Percentiles rank a stretch among this genome's conserved stretches.
phyloP scores from a whole-genome alignment of 1,140 invertebrate genomes.

The Brachionus paranguensis region DNA sequence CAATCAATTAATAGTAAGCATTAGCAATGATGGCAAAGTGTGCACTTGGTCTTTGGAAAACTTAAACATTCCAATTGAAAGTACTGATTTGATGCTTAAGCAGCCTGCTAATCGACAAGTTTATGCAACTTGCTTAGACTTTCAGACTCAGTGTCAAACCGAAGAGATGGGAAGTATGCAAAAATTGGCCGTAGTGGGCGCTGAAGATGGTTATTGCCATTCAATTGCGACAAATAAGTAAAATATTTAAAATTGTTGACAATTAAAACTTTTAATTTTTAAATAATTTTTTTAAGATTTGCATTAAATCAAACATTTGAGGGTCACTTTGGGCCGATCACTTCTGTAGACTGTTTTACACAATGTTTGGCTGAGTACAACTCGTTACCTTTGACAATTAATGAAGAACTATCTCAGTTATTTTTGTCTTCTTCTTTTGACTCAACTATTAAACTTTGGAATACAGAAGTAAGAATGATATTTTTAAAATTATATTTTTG shows the following conservation, averaged over 20 bases:
- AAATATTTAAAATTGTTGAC: not conserved
- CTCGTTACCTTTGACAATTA: not conserved
- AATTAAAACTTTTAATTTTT: not conserved
- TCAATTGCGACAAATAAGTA: not conserved
- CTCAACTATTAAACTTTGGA: slow-evolving; percentile 98
- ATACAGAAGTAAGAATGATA: slow-evolving; percentile 67
- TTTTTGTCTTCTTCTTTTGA: slow-evolving; percentile 90
- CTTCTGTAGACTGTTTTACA: slow-evolving; percentile 7
- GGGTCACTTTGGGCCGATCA: slow-evolving; percentile 8
- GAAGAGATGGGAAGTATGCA: not conserved
- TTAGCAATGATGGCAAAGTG: slow-evolving; percentile 91
- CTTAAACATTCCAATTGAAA: slow-evolving; percentile 80
- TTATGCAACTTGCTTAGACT: slow-evolving; percentile 32
- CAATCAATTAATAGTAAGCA: slow-evolving; percentile 92
- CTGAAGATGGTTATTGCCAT: slow-evolving; percentile 32
- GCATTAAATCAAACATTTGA: slow-evolving; percentile 10
- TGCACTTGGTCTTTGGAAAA: slow-evolving; percentile 98
- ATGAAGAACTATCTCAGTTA: not conserved
- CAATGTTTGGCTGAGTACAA: not conserved
- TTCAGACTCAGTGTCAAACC: not conserved
- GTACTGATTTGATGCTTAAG: not conserved
- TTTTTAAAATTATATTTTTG: not conserved
- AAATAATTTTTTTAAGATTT: not conserved
- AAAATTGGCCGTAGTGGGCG: not conserved
- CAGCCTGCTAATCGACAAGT: not conserved